Base-by-base conservation (phyloP, 1,140 invertebrate species). In the Mylabris phalerata region DNA sequence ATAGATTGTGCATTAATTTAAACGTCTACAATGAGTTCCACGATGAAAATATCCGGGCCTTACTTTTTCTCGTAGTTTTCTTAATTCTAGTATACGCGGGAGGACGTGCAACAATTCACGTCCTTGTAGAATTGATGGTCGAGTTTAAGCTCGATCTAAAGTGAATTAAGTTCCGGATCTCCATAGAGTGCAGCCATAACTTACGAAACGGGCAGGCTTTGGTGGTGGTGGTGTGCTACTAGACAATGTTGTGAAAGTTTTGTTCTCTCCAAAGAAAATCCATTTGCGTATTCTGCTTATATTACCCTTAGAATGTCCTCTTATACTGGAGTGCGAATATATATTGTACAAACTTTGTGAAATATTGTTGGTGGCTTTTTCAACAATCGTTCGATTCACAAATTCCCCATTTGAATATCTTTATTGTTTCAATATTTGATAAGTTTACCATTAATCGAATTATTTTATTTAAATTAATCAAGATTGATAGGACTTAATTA, bases 141-240 rank as follows among this genome's bases (percentile, higher is more conserved):
- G 32, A 55, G 47, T 62, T 59, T 62, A 59, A 62, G 50, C 60
- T 50, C 45, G 60, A 62, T 62, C 55, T 59, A 59, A 62, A 62
- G 47, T 62, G 57, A 62, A 62, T 62, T 62, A 62, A 62, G 60
- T 45, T 42, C 32, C 60, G 50, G 60, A 62, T 62, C 60, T 62
- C 60, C 60, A 59, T 59, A 57, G 60, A 62, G 60, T 62, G 60
- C 60, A 45, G 60, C 60, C 38, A 61, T 61, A 61, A 61, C 55
- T 61, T 55, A 61, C 60, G 24, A 57, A 48, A 60, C 32, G 32
- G 32, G 32, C 32, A 32, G 32, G 32, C 32, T 4, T 4, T 32
- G 32, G 32, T 32, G 32, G 4, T 32, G 32, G 4, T 32, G 32
- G 32, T 32, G 32, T 7, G 32, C 32, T 32, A 32, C 32, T 32